Evolutionary conservation across 2,797 vertebrate species (phyloP).

Genomic region (Euthynnus affinis): DNA sequence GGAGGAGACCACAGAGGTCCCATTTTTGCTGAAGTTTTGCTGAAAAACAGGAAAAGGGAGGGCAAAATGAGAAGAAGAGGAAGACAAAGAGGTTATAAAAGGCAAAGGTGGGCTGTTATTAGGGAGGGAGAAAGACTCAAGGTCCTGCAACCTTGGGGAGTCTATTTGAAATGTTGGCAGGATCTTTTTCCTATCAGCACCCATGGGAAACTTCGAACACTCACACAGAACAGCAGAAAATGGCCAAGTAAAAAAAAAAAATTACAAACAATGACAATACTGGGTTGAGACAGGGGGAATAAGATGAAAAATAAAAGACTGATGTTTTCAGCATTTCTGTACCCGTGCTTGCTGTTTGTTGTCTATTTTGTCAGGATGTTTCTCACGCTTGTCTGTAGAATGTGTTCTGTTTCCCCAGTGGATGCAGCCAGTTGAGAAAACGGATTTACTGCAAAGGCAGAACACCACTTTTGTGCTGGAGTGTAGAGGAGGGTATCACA

Average conservation of each 20-base stretch:
- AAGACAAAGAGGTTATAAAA: slow-evolving; percentile 43
- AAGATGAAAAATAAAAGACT: slow-evolving; percentile 26
- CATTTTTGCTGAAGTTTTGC: slow-evolving; percentile 69
- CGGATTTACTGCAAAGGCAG: slow-evolving; percentile 62
- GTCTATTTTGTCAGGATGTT: slow-evolving; percentile 70
- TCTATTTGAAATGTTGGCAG: slow-evolving; percentile 32
- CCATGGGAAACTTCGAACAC: slow-evolving; percentile 57
- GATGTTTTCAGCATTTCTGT: slow-evolving; percentile 70
- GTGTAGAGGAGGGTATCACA: slow-evolving; percentile 50
- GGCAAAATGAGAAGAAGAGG: slow-evolving; percentile 54
- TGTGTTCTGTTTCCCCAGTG: slow-evolving; percentile 63
- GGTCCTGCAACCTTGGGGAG: slow-evolving; percentile 56
- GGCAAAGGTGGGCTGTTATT: slow-evolving; percentile 41
- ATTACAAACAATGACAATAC: slow-evolving; percentile 64
- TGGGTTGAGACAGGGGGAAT: slow-evolving; percentile 29
- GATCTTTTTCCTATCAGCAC: slow-evolving; percentile 41
- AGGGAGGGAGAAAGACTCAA: slow-evolving; percentile 29
- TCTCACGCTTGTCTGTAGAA: slow-evolving; percentile 68
- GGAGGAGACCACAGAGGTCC: slow-evolving; percentile 70
- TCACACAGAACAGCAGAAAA: slow-evolving; percentile 55
- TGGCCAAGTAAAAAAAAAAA: slow-evolving; percentile 52
- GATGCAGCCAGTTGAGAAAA: slow-evolving; percentile 61
- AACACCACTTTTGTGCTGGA: slow-evolving; percentile 58
- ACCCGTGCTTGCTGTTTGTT: slow-evolving; percentile 57
- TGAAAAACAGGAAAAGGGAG: slow-evolving; percentile 57